A percentile compares a stretch with the other conserved stretches of the same genome.
Evolutionary conservation across 2,113 vertebrate genomes (phyloP).

Genomic region (Pionites leucogaster): DNA sequence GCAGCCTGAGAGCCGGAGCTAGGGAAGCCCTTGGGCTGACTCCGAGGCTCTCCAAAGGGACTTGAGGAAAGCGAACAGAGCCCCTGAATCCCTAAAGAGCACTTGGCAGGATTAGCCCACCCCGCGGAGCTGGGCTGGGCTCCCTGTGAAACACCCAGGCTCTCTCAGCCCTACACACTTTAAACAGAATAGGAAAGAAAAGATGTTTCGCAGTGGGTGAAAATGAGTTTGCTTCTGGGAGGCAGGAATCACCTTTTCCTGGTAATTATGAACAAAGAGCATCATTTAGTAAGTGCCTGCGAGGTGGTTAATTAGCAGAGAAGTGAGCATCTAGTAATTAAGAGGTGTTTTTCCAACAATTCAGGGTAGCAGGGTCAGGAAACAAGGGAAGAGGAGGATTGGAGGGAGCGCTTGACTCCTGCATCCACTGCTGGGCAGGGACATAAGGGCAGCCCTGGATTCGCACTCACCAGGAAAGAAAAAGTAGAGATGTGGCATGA

Average conservation of each 20-base stretch:
- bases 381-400: not conserved
- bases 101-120: not conserved
- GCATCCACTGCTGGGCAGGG: no score
- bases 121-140: not conserved
- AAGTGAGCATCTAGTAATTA: constrained; percentile 35
- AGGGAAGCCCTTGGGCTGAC: rapidly evolving
- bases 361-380: not conserved
- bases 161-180: not conserved
- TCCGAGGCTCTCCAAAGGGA: not conserved
- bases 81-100: not conserved
- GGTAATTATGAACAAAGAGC: constrained; percentile 64
- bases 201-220: constrained; percentile 3
- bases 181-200: not conserved
- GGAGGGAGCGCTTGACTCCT: rapidly evolving
- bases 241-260: constrained; percentile 44
- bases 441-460: not conserved
- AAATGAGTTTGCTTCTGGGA: constrained; percentile 27
- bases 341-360: not conserved
- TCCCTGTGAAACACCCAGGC: not conserved
- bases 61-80: not conserved
- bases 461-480: not conserved
- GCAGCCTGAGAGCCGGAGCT: not conserved
- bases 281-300: constrained; percentile 32
- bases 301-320: constrained; percentile 62
- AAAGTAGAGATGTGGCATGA: not conserved